Base-by-base conservation (phyloP, 1,140 invertebrate genomes). In the Papilio helenus region DNA sequence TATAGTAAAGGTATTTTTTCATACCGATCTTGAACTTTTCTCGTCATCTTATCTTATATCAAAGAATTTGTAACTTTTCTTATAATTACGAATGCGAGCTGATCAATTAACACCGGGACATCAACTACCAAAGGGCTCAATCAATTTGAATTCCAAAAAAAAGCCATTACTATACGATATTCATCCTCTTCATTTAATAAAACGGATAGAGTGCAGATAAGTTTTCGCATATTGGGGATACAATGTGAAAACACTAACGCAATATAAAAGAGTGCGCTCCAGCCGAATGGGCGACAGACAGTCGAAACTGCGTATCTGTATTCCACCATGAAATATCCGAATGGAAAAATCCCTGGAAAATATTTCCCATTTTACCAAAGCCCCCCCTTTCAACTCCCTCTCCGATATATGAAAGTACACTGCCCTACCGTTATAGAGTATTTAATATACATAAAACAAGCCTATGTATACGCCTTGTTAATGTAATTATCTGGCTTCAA, bases 401-500 rank as follows among this genome's bases (percentile, higher is more conserved):
- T 55, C 46, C 76, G 29, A 77, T 77, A 42, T 77, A 44, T 34
- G 7, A 16, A 68, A 68, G 72, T 74, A 74, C 14, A 46, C 20
- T 74, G 44, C 72, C 44, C 72, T 74, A 58, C 34, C 51, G 29
- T 42, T 76, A 29, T 61, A 58, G 51, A 42, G 51, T 77, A 77
- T 77, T 77, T 77, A 76, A 80, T 82, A 80, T 79, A 79, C 71
- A 79, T 49, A 58, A 80, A 18, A 81, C 77, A 61, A 68, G 51
- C 65, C 58, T 77, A 82, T 81, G 81, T 81, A 85, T 81, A 79
- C 55, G 55, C 76, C 76, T 77, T 77, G 81, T 88, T 91, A 92
- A 92, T 92, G 90, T 91, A 92, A 93, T 93, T 92, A 93, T 91
- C 87, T 84, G 84, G 72, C 81, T 86, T 89, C 87, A 89, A 93